Percentiles rank a stretch among this genome's conserved stretches.
phyloP scores from a whole-genome alignment of 2,888 invertebrate species.

The Xylota sylvarum region DNA sequence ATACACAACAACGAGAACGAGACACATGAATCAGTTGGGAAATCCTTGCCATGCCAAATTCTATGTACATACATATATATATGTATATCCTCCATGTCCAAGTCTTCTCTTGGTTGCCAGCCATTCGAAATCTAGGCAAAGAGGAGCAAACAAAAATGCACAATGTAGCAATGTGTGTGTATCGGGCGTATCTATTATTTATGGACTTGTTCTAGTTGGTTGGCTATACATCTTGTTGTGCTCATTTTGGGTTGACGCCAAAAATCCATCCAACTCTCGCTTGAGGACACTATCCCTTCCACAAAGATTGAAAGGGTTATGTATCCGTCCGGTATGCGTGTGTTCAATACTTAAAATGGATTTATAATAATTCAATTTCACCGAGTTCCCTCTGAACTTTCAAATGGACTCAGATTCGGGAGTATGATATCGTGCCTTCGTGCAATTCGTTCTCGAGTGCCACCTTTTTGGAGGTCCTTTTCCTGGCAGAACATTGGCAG shows the following conservation, averaged over 20 bases:
- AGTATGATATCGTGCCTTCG: conserved; percentile 32
- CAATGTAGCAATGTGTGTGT: conserved; percentile 10
- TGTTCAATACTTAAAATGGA: conserved; percentile 46
- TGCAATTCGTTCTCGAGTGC: conserved; percentile 41
- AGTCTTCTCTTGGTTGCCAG: conserved; percentile 25
- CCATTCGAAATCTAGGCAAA: conserved; percentile 40
- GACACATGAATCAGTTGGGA: conserved; percentile 28
- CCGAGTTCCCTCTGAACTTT: conserved; percentile 10
- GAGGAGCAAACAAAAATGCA: conserved; percentile 46
- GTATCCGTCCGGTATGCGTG: neutral
- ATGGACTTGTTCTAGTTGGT: conserved; percentile 30
- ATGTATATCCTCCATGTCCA: conserved; percentile 51
- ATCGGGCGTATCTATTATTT: conserved; percentile 44
- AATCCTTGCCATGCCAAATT: conserved; percentile 40
- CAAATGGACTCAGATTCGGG: conserved; percentile 19
- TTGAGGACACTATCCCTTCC: neutral
- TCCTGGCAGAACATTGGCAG: neutral
- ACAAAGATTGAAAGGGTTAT: conserved; percentile 7
- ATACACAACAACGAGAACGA: conserved; percentile 3
- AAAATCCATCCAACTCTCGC: neutral
- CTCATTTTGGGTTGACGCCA: conserved; percentile 31
- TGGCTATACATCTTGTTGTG: neutral
- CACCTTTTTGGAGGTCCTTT: neutral
- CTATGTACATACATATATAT: no score
- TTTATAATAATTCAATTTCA: conserved; percentile 60